Evolutionary conservation across 2,888 invertebrate genomes (phyloP), one percentile per base, ranked within the genome.

Genomic region (Ormyrus nitidulus): DNA sequence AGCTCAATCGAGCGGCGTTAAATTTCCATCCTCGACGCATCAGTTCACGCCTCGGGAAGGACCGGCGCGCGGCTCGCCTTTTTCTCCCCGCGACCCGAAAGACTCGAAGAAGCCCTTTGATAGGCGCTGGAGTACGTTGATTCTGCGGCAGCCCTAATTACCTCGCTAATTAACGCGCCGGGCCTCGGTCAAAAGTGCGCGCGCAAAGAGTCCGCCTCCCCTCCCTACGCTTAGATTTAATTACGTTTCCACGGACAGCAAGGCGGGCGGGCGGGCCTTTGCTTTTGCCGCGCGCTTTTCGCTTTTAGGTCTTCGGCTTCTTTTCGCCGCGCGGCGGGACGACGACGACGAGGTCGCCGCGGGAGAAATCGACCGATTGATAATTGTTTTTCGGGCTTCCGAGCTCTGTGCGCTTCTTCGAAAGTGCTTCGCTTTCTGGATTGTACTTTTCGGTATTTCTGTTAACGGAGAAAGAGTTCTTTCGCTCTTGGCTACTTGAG

Each of bases 211-310:
- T 82, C 84, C 84, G 83, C 84, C 86, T 77, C 0, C 19, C 19
- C 19, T 34, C 4, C 34, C 34, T 3, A 2, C 84, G 84, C 83
- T 85, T 83, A 82, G 85, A 87, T 86, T 87, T 86, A 88, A 88
- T 88, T 86, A 86, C 86, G 83, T 86, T 86, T 86, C 85, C 84
- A 86, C 84, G 85, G 84, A 84, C 84, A 82, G 76, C 13, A 34
- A 4, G 34, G 34, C 34, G 34, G 19, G 0, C 3, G 34, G 34
- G 4, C 4, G 13, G n/a, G 56, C 69, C 69, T 49, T 34, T 48
- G 11, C 34, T 34, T 34, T 34, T 34, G 34, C 34, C 34, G 34
- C 49, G 44, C 64, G 19, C 71, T 51, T 19, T 1, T 46, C 64
- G 46, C 48, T 48, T 64, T 34, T 54, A 8, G 54, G 62, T 46